Evolutionary conservation across 92 coral and sea anemone species (phyloP), one percentile per base, ranked within the genome.

Genomic region (Ricordea florida): DNA sequence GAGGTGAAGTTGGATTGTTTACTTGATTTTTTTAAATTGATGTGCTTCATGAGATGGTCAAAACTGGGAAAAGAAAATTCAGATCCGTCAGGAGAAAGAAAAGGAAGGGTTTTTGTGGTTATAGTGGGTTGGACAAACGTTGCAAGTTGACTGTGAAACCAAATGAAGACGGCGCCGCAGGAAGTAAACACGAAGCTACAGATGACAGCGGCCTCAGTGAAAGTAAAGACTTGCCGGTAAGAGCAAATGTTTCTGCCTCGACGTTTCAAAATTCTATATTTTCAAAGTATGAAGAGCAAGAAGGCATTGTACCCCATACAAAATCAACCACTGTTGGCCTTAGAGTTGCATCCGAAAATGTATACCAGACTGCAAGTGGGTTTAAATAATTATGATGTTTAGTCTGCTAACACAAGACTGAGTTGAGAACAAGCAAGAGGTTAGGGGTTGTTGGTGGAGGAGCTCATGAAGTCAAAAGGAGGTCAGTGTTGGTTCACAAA

Each of bases 381-480:
- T 52, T 4, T 25, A 52, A 55, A 55, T 28, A n/a, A n/a, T n/a
- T n/a, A n/a, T n/a, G 21, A 41, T 82, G 87, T 48, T 41, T 47
- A 45, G 36, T 34, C 26, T 72, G 76, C 65, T 46, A 21, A 5
- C 30, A 15, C 55, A 52, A 81, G 46, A 66, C 78, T 37, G 46
- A 35, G 42, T 26, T 81, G 30, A 58, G 51, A 75, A 71, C 80
- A 1, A 71, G 81, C 63, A 66, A 40, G 38, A 61, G 60, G 60
- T 58, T 69, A 33, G 79, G 75, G 10, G 81, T 80, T 42, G 52
- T 55, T 18, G 79, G 86, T 57, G 79, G 86, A 72, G 81, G 90
- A 11, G 86, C 90, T 52, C 68, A 24, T 44, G 82, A 85, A 37
- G 90, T 85, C 34, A 85, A 85, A 62, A 63, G 90, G 55, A 49